These are phyloP conservation scores for Cavia aperea DNA, from an alignment of 2,113 vertebrate genomes.

Conservation along the genomic window DNA sequence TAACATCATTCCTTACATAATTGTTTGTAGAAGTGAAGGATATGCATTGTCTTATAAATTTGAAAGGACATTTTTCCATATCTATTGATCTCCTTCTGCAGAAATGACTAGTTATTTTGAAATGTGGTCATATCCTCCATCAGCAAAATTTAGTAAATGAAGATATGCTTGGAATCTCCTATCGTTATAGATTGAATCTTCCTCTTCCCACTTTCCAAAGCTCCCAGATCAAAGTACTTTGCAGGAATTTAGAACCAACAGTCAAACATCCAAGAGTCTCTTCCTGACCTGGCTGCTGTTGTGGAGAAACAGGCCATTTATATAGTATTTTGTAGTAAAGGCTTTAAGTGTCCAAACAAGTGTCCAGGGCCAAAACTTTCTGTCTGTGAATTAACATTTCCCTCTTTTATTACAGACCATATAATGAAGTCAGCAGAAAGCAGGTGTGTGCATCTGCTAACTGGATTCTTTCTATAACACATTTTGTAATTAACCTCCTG, in stretches of 20 bases:
- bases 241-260: neutral
- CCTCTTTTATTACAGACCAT: neutral
- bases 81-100: neutral
- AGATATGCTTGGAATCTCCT: neutral
- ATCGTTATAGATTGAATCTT: neutral
- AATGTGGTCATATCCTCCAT: neutral
- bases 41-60: neutral
- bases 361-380: neutral
- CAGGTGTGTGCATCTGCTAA: neutral
- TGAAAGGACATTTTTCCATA: neutral
- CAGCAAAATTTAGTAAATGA: neutral
- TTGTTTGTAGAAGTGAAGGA: neutral
- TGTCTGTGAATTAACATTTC: neutral
- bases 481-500: neutral
- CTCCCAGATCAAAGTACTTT: neutral
- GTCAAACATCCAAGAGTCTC: neutral
- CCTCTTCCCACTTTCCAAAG: neutral
- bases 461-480: constrained; percentile 8
- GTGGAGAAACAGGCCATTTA: neutral
- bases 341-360: neutral
- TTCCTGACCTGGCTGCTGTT: neutral
- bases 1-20: neutral
- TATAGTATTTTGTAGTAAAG: neutral
- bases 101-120: neutral
- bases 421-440: neutral